Percentiles rank a stretch among this genome's conserved stretches.
Conservation (phyloP, 2,888 invertebrate genomes). For the Drosophila macrospina region DNA sequence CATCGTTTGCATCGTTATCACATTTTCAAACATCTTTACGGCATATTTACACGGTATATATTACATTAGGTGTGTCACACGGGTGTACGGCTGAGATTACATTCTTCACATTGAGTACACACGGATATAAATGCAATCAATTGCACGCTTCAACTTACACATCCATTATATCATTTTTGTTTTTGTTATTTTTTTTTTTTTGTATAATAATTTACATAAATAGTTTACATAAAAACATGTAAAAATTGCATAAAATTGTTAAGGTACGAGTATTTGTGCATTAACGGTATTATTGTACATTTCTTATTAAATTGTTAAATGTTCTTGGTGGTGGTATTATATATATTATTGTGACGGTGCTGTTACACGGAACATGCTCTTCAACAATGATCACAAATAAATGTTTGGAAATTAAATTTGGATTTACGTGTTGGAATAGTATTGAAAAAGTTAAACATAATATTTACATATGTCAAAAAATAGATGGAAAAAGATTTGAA, state of each 20-base stretch:
- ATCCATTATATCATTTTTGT: constrained; percentile 41
- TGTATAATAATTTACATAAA: constrained; percentile 52
- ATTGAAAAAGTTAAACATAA: constrained; percentile 22
- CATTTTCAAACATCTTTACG: constrained; percentile 42
- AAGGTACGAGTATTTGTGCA: constrained; percentile 62
- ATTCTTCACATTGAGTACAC: constrained; percentile 66
- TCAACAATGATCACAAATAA: constrained; percentile 47
- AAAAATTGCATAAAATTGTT: constrained; percentile 56
- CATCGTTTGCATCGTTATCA: neutral
- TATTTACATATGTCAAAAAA: constrained; percentile 61
- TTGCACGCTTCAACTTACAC: constrained; percentile 62
- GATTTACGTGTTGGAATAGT: constrained; percentile 43
- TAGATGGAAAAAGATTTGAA: constrained; percentile 30
- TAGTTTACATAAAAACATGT: constrained; percentile 51
- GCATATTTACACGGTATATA: constrained; percentile 63
- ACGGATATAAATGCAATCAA: constrained; percentile 67
- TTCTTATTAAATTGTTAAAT: constrained; percentile 18
- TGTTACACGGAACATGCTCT: constrained; percentile 76
- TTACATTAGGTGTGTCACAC: constrained; percentile 40
- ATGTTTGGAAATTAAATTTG: constrained; percentile 31
- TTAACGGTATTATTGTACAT: constrained; percentile 50
- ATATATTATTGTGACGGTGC: constrained; percentile 62
- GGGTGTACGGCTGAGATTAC: constrained; percentile 54
- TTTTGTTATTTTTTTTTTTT: neutral
- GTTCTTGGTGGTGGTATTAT: constrained; percentile 15